A percentile compares a stretch with the other conserved stretches of the same genome.
Conservation (phyloP, 2,113 vertebrate species). For the Speoplatyrhinus poulsoni region DNA sequence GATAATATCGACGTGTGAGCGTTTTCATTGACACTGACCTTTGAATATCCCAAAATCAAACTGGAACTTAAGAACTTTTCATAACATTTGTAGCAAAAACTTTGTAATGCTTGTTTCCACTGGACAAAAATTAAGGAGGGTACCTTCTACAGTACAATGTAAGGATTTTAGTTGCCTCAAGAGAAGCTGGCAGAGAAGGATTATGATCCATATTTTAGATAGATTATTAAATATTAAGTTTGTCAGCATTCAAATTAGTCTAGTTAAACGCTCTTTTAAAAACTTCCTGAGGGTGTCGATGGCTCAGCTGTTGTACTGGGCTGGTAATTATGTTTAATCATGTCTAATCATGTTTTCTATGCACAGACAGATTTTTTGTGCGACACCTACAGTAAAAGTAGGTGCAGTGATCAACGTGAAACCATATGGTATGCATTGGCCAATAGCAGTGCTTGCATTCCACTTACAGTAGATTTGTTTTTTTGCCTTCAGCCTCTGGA, state of each 20-base stretch:
- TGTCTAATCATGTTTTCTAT: slow-evolving; percentile 3
- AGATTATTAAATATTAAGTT: slow-evolving; percentile 39
- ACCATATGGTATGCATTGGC: too few species aligned
- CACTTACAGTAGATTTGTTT: neutral
- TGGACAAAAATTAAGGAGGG: too few species aligned
- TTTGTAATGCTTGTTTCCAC: too few species aligned
- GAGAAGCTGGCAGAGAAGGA: slow-evolving; percentile 17
- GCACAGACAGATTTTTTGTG: too few species aligned
- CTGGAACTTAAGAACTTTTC: slow-evolving; percentile 5
- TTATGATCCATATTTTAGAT: slow-evolving; percentile 21
- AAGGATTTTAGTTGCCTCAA: slow-evolving; percentile 22
- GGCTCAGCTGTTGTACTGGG: slow-evolving; percentile 17
- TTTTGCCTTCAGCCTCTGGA: too few species aligned
- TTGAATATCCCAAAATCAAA: slow-evolving; percentile 26
- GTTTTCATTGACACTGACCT: slow-evolving; percentile 10
- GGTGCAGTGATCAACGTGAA: too few species aligned
- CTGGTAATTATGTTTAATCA: slow-evolving; percentile 19
- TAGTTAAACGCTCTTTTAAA: slow-evolving; percentile 21
- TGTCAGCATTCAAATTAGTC: slow-evolving; percentile 45
- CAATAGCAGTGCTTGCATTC: neutral
- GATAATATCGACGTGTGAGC: neutral
- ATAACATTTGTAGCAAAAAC: too few species aligned
- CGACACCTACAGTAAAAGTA: too few species aligned
- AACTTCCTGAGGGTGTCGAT: neutral
- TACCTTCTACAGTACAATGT: too few species aligned